phyloP scores from a whole-genome alignment of 2,113 vertebrate species.

The Anser cygnoides region DNA sequence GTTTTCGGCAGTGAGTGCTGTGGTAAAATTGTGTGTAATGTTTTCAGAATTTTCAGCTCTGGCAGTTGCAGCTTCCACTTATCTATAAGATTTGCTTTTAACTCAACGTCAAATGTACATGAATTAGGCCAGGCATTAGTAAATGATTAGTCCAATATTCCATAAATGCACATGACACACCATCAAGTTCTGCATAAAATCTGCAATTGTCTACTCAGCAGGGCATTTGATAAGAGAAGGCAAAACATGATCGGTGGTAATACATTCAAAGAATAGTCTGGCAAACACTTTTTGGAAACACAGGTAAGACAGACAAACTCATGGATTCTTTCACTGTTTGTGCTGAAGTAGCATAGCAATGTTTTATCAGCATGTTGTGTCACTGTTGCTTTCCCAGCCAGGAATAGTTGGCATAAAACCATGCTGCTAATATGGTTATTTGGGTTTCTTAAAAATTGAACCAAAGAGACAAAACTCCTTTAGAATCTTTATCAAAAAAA shows the following conservation, averaged over 20 bases:
- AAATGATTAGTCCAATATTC: background rate
- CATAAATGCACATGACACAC: accelerated
- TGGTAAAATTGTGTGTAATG: background rate
- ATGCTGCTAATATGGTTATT: background rate
- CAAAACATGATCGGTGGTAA: background rate
- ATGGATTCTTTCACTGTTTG: background rate
- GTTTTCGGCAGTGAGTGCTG: background rate
- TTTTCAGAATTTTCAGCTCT: conserved; percentile 1
- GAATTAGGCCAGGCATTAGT: background rate
- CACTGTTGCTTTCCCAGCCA: background rate
- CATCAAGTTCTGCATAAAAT: background rate
- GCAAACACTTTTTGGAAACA: background rate
- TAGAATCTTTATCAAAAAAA: background rate
- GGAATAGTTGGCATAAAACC: background rate
- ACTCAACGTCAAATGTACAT: background rate
- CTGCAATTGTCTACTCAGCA: background rate
- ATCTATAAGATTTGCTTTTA: conserved; percentile 4
- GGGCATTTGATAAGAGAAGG: background rate
- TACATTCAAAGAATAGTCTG: background rate
- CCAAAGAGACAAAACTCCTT: background rate
- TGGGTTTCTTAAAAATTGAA: background rate
- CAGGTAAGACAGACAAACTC: background rate
- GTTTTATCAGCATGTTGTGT: background rate
- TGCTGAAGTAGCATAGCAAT: background rate
- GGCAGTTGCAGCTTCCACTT: background rate